Base-by-base conservation (phyloP, 2,113 vertebrate species). In the Nycticorax nycticorax region DNA sequence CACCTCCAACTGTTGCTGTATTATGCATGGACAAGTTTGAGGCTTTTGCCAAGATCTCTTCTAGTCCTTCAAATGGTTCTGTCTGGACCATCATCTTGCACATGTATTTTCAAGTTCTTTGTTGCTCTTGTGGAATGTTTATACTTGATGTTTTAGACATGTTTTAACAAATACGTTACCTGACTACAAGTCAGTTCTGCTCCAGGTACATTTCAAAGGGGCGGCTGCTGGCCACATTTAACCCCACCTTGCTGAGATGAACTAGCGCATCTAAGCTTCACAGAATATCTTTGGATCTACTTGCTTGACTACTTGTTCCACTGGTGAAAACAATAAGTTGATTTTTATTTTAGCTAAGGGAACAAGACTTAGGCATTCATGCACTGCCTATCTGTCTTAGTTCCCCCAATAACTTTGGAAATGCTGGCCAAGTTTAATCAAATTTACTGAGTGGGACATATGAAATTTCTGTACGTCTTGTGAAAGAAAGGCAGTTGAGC, bases 141-240 rank as follows among this genome's bases (percentile, higher is more conserved):
- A 50, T 53, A 48, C 45, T 41, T 78, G 57, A 68, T 62, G 57
- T 87, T 95, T 93, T 68, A 89, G 92, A 79, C 89, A 52, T 68
- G 80, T 85, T 94, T 82, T 85, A 94, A 91, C 91, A 94, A 50
- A 72, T 24, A 73, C 81, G 76, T 88, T 50, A 73, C 80, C 74
- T 47, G 84, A 95, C 92, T 95, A 86, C 55, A 82, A 92, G 69
- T 55, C 88, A 62, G 56, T 87, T 94, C 64, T 93, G 59, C 72
- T 81, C 35, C 62, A 75, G 43, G 39, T 86, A 76, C 30, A 18
- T 92, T 92, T 91, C 86, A 93, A 92, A 95, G 45, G 39, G 24
- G 66, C 69, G 95, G 74, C 86, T 85, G 89, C 80, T 79, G 84
- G 69, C 62, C 69, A 89, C 43, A 26, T 79, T 96, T 92, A 97